Base-by-base conservation (phyloP, 2,888 invertebrate genomes). In the Notodonta dromedarius region DNA sequence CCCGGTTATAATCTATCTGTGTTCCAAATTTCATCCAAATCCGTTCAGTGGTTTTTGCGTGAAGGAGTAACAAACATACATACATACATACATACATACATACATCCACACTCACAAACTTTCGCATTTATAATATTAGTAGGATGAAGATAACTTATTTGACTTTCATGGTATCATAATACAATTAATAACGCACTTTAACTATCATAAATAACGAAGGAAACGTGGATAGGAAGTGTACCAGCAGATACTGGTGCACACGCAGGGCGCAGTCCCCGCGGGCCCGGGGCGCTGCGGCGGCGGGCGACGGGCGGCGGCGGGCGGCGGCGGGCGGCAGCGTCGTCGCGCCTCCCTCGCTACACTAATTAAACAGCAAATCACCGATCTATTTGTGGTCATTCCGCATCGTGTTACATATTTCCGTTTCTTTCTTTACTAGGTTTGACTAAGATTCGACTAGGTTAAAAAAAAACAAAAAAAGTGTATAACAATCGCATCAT, bases 151-250 rank as follows among this genome's bases (percentile, higher is more conserved):
- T 11, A 24, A 24, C 4, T 9, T 51, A 0, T 0, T 4, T 32
- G 13, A 24, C 11, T 24, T 9, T 11, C 4, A 9, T 0, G 13
- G 11, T 24, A 24, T 24, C 9, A 24, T 24, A 12, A 51, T 8
- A 24, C 24, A 4, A 35, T 16, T 35, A 24, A 7, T 48, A n/a
- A 14, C 14, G n/a, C 48, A 48, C 48, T 3, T 50, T n/a, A 50
- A 0, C 9, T 16, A 50, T 16, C 50, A 50, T 14, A n/a, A 58
- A 7, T 58, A 56, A 52, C 48, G 8, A 50, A 60, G 67, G 62
- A 74, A 69, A 67, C 44, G 56, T 40, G 56, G 54, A 58, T 56
- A 62, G 73, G 70, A 73, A 73, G 63, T 58, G 60, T 60, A 54
- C 54, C 32, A 61, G 58, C 51, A 59, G 60, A 59, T 66, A 62